A percentile compares a stretch with the other conserved stretches of the same genome.
Evolutionary conservation across 2,797 vertebrate genomes (phyloP).

Genomic region (Mus caroli): DNA sequence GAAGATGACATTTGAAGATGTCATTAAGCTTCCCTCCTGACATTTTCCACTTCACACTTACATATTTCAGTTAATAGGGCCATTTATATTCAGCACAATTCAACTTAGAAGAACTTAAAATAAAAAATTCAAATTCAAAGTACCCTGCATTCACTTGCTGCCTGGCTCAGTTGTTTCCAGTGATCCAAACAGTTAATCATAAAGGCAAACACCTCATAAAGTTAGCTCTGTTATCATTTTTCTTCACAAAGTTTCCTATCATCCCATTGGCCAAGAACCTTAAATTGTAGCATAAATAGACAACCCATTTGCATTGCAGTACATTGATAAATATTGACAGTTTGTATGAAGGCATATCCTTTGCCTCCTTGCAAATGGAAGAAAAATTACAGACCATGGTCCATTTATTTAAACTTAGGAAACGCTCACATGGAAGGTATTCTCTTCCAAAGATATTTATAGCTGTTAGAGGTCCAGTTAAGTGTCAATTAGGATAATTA

Average conservation of each 20-base stretch:
- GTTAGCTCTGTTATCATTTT: conserved; percentile 58
- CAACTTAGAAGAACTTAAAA: conserved; percentile 69
- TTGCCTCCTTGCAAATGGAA: neutral
- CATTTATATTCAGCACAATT: conserved; percentile 70
- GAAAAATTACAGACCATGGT: conserved; percentile 11
- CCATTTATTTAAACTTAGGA: neutral
- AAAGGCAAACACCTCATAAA: conserved; percentile 63
- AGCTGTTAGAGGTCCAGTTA: neutral
- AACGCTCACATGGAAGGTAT: neutral
- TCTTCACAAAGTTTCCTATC: conserved; percentile 57
- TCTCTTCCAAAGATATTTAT: conserved; percentile 36
- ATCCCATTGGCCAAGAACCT: conserved; percentile 38
- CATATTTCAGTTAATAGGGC: conserved; percentile 63
- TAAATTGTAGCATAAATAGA: conserved; percentile 54
- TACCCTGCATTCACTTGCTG: conserved; percentile 49
- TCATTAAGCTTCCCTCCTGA: conserved; percentile 70
- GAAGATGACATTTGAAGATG: conserved; percentile 69
- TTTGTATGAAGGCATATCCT: neutral
- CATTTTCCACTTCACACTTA: conserved; percentile 70
- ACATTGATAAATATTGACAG: neutral
- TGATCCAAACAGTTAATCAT: conserved; percentile 64
- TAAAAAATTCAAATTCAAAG: conserved; percentile 76
- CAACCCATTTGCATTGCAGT: conserved; percentile 21
- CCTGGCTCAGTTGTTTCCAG: conserved; percentile 63
- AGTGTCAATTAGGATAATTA: conserved; percentile 55